Conservation (phyloP, 2,113 vertebrate species). For the Dolichotis patagonum region DNA sequence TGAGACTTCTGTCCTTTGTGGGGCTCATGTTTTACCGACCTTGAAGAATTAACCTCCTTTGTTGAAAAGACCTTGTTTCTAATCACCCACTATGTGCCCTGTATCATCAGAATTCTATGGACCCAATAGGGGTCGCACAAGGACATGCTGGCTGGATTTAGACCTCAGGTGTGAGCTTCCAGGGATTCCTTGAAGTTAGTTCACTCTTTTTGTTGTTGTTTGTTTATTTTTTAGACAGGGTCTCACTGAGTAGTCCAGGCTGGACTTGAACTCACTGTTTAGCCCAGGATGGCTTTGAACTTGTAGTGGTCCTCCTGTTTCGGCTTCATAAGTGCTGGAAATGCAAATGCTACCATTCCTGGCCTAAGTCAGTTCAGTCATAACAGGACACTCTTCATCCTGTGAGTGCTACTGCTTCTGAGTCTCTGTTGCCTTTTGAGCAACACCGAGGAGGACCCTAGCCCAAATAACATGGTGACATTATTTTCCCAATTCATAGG, state of each 20-base stretch:
- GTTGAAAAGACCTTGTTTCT: background rate
- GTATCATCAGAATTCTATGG: background rate
- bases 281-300: background rate
- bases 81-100: background rate
- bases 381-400: background rate
- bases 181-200: no score
- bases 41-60: background rate
- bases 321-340: background rate
- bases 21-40: background rate
- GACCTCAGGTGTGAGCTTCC: background rate
- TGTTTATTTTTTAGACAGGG: background rate
- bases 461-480: background rate
- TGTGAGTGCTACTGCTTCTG: background rate
- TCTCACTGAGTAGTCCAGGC: background rate
- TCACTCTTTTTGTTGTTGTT: background rate
- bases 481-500: background rate
- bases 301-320: background rate
- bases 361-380: background rate
- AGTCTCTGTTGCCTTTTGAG: background rate
- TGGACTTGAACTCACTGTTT: no score
- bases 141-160: background rate
- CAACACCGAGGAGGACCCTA: background rate
- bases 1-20: background rate
- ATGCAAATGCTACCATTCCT: background rate
- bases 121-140: background rate